Evolutionary conservation across 2,888 invertebrate genomes (phyloP).

Genomic region (Yponomeuta plumbellus): DNA sequence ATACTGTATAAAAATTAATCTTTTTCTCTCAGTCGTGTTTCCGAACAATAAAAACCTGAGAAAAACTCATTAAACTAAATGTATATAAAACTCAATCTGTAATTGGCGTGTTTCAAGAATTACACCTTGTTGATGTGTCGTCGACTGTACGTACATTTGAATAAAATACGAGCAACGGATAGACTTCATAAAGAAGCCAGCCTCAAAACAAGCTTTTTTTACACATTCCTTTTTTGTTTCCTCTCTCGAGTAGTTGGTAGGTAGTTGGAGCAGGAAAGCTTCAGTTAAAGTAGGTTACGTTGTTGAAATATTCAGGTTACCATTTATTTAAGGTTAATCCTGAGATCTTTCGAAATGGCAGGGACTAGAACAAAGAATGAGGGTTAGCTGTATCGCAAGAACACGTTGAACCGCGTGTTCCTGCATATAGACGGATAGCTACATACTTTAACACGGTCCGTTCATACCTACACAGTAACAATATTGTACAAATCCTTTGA

Average conservation of each 20-base stretch:
- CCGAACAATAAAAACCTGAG: too few relatives aligned
- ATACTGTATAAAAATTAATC: too few relatives aligned
- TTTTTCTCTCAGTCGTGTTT: too few relatives aligned
- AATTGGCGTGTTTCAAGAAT: too few relatives aligned
- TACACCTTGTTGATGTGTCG: too few relatives aligned
- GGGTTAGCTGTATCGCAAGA: neutral
- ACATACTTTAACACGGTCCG: neutral
- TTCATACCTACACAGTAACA: neutral
- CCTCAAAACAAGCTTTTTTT: conserved; percentile 26
- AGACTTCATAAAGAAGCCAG: conserved; percentile 31
- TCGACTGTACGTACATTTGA: conserved; percentile 34
- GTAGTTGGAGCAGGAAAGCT: conserved; percentile 3
- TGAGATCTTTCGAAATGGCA: neutral
- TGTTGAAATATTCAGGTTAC: conserved; percentile 8
- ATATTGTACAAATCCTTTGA: neutral
- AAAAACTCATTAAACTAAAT: too few relatives aligned
- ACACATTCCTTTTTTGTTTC: conserved; percentile 11
- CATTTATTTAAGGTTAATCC: conserved; percentile 10
- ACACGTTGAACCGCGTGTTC: too few relatives aligned
- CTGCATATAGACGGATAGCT: neutral
- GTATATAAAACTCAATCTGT: too few relatives aligned
- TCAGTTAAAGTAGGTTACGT: conserved; percentile 13
- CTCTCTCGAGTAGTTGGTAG: neutral
- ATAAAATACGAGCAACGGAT: conserved; percentile 39
- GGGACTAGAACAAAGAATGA: neutral